These are phyloP conservation scores for Bubo bubo DNA, from an alignment of 2,113 vertebrate genomes.

Conservation along the genomic window DNA sequence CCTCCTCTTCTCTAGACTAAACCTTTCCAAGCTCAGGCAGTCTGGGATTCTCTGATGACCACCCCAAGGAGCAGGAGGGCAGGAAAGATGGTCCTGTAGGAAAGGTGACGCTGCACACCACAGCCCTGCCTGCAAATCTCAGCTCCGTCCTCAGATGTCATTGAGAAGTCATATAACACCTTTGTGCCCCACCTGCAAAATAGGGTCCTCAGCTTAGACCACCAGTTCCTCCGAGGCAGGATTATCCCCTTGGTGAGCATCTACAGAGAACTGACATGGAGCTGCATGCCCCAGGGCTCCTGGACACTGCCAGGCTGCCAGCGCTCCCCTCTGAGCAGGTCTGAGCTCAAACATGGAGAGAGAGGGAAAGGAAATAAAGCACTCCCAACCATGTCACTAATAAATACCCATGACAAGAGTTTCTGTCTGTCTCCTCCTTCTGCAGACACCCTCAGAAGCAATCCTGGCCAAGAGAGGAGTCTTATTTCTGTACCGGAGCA, in stretches of 20 bases:
- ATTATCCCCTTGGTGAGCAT: background rate
- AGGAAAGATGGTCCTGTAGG: background rate
- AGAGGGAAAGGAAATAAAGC: background rate
- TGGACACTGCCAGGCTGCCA: background rate
- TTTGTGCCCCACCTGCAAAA: background rate
- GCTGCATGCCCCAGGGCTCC: background rate
- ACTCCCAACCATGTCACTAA: background rate
- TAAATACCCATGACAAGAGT: background rate
- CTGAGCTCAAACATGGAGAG: background rate
- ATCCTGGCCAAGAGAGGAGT: background rate
- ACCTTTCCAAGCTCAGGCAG: background rate
- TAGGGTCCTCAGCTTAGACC: background rate
- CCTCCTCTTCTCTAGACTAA: too few species aligned
- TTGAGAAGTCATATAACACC: fast-evolving
- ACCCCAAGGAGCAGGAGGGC: background rate
- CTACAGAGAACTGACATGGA: fast-evolving
- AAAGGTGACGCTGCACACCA: background rate
- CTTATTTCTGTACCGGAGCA: background rate
- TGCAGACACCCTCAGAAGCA: background rate
- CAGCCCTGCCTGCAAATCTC: background rate
- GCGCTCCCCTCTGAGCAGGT: fast-evolving
- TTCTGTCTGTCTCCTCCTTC: background rate
- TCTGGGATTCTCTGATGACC: background rate
- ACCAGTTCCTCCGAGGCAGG: fast-evolving
- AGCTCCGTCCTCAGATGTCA: fast-evolving